These are phyloP conservation scores for Tringa solitaria DNA, from an alignment of 2,113 vertebrate species.

Conservation along the genomic window DNA sequence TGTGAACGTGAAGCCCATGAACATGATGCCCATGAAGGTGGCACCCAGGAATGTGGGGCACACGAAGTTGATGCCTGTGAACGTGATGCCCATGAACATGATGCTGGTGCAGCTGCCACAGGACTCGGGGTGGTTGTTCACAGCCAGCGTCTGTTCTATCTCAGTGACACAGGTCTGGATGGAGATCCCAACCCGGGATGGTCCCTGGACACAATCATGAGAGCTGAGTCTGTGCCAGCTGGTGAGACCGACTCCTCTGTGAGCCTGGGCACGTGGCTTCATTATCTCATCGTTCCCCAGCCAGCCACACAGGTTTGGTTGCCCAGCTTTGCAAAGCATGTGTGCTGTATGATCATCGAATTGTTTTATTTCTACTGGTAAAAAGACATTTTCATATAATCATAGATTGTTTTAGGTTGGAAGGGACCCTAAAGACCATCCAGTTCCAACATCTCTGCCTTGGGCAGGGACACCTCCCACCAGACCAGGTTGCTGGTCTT, in stretches of 20 bases:
- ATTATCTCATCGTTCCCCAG: rapidly evolving
- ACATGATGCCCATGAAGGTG: background rate
- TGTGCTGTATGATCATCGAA: rapidly evolving
- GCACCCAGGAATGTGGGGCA: too few species aligned
- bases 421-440: too few species aligned
- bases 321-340: background rate
- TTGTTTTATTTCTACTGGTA: background rate
- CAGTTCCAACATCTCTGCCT: too few species aligned
- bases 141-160: rapidly evolving
- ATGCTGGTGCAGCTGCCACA: background rate
- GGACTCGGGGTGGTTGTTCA: background rate
- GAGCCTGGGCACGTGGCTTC: background rate
- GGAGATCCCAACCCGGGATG: rapidly evolving
- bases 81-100: background rate
- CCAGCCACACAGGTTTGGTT: too few species aligned
- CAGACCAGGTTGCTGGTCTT: too few species aligned
- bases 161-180: background rate
- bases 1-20: background rate
- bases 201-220: too few species aligned
- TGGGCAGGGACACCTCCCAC: too few species aligned
- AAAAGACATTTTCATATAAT: background rate
- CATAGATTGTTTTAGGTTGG: too few species aligned
- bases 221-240: rapidly evolving
- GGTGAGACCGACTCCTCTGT: background rate
- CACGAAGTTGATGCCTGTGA: background rate